These are phyloP conservation scores for Troides helena DNA, from an alignment of 2,888 invertebrate genomes.

Conservation along the genomic window DNA sequence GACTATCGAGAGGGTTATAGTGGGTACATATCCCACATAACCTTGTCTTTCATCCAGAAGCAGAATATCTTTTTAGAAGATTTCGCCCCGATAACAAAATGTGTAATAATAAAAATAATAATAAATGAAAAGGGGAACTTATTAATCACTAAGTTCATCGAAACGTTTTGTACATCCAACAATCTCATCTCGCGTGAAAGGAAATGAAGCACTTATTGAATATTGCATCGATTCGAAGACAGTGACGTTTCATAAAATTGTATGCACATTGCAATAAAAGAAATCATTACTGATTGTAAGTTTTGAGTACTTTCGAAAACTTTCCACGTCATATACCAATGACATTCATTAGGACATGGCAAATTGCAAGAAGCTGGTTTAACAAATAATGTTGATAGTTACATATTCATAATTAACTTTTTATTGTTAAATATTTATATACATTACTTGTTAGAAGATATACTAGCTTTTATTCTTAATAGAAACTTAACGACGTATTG, in stretches of 20 bases:
- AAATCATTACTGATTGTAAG: constrained; percentile 18
- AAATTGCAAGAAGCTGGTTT: neutral
- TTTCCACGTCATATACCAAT: constrained; percentile 17
- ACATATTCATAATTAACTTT: neutral
- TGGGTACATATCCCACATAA: too few species aligned
- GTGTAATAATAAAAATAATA: neutral
- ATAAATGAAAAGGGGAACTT: neutral
- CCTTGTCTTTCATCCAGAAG: too few species aligned
- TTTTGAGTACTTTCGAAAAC: constrained; percentile 25
- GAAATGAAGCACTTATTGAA: constrained; percentile 9
- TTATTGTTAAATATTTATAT: neutral
- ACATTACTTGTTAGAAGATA: too few species aligned
- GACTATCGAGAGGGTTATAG: too few species aligned
- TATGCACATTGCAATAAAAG: constrained; percentile 28
- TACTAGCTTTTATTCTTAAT: too few species aligned
- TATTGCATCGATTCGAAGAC: constrained; percentile 18
- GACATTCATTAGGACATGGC: neutral
- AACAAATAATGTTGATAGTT: neutral
- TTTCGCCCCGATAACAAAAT: too few species aligned
- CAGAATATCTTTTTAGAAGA: too few species aligned
- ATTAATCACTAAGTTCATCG: neutral
- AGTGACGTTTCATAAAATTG: constrained; percentile 16
- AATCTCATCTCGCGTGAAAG: constrained; percentile 25
- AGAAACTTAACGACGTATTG: too few species aligned
- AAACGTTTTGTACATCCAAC: constrained; percentile 17